Conservation (phyloP, 2,888 invertebrate genomes). For the Dryobota labecula region DNA sequence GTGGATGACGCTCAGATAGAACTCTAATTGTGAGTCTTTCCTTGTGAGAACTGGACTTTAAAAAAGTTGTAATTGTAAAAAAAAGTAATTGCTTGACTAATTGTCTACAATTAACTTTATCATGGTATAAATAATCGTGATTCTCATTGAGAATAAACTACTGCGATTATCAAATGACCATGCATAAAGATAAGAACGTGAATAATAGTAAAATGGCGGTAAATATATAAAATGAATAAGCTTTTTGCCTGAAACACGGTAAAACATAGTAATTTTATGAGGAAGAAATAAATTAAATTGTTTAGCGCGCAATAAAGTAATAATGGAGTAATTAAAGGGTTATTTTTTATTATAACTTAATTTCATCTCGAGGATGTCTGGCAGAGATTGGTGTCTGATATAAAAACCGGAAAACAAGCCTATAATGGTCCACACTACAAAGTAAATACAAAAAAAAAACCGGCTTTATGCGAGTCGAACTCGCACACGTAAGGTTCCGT, state of each 20-base stretch:
- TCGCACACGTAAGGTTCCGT: too few species aligned
- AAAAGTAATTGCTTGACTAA: background rate
- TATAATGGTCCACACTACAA: background rate
- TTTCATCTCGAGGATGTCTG: background rate
- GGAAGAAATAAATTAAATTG: constrained; percentile 34
- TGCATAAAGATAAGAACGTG: background rate
- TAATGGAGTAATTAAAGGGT: background rate
- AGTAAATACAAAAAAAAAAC: background rate
- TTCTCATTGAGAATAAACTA: constrained; percentile 11
- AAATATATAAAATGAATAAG: constrained; percentile 25
- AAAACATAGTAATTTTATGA: constrained; percentile 9
- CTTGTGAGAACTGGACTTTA: too few species aligned
- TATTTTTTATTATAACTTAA: background rate
- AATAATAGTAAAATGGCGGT: background rate
- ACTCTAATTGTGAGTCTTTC: too few species aligned
- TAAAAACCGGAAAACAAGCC: background rate
- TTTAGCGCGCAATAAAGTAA: constrained; percentile 11
- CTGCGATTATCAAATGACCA: background rate
- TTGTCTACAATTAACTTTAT: constrained; percentile 4
- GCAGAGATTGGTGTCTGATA: background rate
- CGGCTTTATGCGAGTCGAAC: too few species aligned
- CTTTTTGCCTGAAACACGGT: background rate
- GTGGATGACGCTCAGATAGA: too few species aligned
- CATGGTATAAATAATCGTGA: background rate
- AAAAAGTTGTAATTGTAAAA: too few species aligned